A percentile compares a stretch with the other conserved stretches of the same genome.
Conservation (phyloP, 1,140 invertebrate genomes). For the Drosophila nigromelanica region DNA sequence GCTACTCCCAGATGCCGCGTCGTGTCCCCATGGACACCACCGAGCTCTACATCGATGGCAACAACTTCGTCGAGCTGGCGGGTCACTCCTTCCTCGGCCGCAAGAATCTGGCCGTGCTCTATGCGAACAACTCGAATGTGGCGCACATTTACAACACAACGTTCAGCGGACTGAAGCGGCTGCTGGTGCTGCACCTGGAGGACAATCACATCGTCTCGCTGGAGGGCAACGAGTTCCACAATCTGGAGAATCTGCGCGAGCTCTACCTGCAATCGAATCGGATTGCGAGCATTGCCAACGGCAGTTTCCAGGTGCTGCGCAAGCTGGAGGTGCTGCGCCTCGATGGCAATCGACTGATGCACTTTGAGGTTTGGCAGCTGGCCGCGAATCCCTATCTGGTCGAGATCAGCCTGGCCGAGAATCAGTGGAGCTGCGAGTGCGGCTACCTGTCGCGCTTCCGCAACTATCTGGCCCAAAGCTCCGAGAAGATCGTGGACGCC, state of each 20-base stretch:
- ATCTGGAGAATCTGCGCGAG: conserved; percentile 91
- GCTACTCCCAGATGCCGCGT: conserved; percentile 92
- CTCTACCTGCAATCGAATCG: conserved; percentile 95
- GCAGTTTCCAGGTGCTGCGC: conserved; percentile 92
- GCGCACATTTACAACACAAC: conserved; percentile 93
- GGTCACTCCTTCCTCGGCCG: conserved; percentile 96
- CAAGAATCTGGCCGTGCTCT: conserved; percentile 93
- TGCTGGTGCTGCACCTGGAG: conserved; percentile 93
- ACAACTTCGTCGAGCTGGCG: conserved; percentile 92
- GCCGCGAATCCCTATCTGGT: conserved; percentile 90
- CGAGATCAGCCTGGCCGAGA: conserved; percentile 91
- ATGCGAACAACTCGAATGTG: conserved; percentile 94
- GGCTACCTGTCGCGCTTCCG: conserved; percentile 90
- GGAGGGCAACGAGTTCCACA: conserved; percentile 92
- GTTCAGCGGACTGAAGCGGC: conserved; percentile 92
- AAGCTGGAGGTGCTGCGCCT: conserved; percentile 92
- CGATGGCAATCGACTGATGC: conserved; percentile 92
- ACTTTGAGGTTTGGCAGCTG: conserved; percentile 91
- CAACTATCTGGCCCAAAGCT: conserved; percentile 90
- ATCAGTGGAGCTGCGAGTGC: conserved; percentile 96
- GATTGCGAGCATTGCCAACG: conserved; percentile 92
- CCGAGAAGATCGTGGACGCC: conserved; percentile 90
- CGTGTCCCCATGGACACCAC: conserved; percentile 97
- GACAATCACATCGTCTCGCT: conserved; percentile 92
- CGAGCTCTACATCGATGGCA: conserved; percentile 96